phyloP scores from a whole-genome alignment of 1,140 invertebrate species.

The Bombus affinis region DNA sequence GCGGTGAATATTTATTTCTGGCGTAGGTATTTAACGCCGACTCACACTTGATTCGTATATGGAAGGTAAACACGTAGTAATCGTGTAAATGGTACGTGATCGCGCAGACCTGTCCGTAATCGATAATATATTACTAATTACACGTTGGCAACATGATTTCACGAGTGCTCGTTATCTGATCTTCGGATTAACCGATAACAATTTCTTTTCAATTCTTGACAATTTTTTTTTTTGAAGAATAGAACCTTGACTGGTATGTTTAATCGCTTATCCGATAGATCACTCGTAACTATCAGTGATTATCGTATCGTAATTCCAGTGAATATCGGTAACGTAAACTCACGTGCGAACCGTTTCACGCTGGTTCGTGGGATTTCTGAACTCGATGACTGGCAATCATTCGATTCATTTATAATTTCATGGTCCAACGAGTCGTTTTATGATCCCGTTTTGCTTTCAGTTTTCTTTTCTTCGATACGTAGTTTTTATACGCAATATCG shows the following conservation, averaged over 20 bases:
- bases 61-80: background rate
- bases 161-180: background rate
- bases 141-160: background rate
- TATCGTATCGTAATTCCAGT: slow-evolving; percentile 5
- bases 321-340: background rate
- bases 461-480: background rate
- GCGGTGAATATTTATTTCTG: slow-evolving; percentile 1
- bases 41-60: background rate
- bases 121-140: slow-evolving; percentile 25
- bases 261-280: background rate
- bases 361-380: background rate
- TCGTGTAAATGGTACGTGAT: slow-evolving; percentile 15
- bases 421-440: slow-evolving; percentile 21
- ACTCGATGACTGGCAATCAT: slow-evolving; percentile 38
- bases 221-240: background rate
- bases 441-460: slow-evolving; percentile 1
- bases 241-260: background rate
- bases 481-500: background rate
- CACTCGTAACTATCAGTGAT: background rate
- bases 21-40: background rate
- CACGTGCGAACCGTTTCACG: background rate
- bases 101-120: background rate
- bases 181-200: background rate
- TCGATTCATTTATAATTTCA: slow-evolving; percentile 52
- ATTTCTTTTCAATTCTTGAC: background rate